Evolutionary conservation across 2,888 invertebrate species (phyloP).

Genomic region (Oasisia sp.): DNA sequence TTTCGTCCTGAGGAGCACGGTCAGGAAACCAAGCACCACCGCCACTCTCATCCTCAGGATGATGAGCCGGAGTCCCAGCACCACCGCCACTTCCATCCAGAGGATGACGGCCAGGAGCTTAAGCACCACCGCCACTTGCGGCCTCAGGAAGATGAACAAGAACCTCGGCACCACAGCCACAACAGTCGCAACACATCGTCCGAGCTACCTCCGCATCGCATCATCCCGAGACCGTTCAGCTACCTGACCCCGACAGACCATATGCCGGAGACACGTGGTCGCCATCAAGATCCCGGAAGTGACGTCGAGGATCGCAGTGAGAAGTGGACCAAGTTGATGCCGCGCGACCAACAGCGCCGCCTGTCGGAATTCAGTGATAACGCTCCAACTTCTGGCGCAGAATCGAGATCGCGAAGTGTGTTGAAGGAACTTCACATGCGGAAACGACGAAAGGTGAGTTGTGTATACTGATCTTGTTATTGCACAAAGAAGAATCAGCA

Average conservation of each 20-base stretch:
- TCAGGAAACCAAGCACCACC: not conserved
- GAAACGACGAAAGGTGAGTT: not conserved
- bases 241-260: not conserved
- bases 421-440: not conserved
- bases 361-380: not conserved
- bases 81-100: not conserved
- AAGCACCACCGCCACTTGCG: not conserved
- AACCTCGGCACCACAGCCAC: not conserved
- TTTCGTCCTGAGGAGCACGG: not conserved
- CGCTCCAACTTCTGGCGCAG: not conserved
- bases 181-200: not conserved
- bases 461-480: not conserved
- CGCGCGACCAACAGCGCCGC: not conserved
- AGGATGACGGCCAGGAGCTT: not conserved
- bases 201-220: not conserved
- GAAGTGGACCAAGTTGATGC: not conserved
- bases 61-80: not conserved
- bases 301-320: not conserved
- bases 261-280: not conserved
- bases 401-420: not conserved
- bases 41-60: not conserved
- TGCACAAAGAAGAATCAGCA: not conserved
- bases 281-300: not conserved
- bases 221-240: not conserved
- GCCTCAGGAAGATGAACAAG: not conserved